These are phyloP conservation scores for roundworm (Caenorhabditis elegans) DNA, from an alignment of 1,140 invertebrate species.

Conservation along the genomic window WBcel235 BX284605.5:8373001-8373500, in stretches of 20 bases:
- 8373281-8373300: slow-evolving; percentile 73
- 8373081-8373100: neutral
- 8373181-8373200: no score
- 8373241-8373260: no score
- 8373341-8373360: slow-evolving; percentile 54
- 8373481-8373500: no score
- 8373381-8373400: neutral
- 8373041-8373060: no score
- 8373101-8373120: no score
- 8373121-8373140: no score
- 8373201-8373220: no score
- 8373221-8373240: no score
- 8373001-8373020: neutral
- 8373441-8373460: no score
- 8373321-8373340: slow-evolving; percentile 67
- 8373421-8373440: slow-evolving; percentile 14
- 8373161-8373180: no score
- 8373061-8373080: neutral
- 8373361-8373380: slow-evolving; percentile 54
- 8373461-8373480: no score
- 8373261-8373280: slow-evolving; percentile 68
- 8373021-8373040: neutral
- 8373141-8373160: no score
- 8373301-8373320: slow-evolving; percentile 74
- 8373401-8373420: slow-evolving; percentile 40